Evolutionary conservation across 2,113 vertebrate genomes (phyloP), one percentile per base, ranked within the genome.

Genomic region (Myanophis thanlyinensis): DNA sequence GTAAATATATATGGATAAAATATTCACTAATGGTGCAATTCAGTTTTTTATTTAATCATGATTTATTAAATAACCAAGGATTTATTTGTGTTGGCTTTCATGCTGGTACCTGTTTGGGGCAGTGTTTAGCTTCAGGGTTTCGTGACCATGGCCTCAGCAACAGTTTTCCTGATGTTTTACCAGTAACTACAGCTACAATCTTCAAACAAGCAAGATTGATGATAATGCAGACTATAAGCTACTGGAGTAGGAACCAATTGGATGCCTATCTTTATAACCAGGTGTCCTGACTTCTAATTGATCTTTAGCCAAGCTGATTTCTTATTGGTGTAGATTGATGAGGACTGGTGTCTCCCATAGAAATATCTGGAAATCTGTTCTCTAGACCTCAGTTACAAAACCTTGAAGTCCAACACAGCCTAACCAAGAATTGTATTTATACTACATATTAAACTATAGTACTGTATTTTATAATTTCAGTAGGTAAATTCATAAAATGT

Each of bases 1-100:
- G 99, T 99, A 97, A 96, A 92, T 93, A 1, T 22, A 95, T 85
- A 56, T 20, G 27, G 89, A 84, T 73, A 88, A 67, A 3, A 10
- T 44, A 8, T 54, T 84, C 49, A 49, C 3, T 10, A 85, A 35
- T 73, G 46, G 30, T 49, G 23, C 8, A 67, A n/a, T 47, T 62
- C 15, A 49, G n/a, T 51, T 35, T 30, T 85, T 86, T 86, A 23
- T 22, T 87, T 48, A 80, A 22, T 7, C 73, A 80, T 44, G 35
- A 44, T 80, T n/a, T 49, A 49, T 87, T 49, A 47, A 87, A 87
- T 30, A 87, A 48, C 47, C 47, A 49, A 51, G 23, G 51, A 49
- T 48, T 15, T 87, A 49, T 27, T 87, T 87, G 27, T 30, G 27
- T 87, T 51, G 86, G 5, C 9, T 53, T 48, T 93, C 62, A 51